These are phyloP conservation scores for Nasua narica DNA, from an alignment of 2,797 vertebrate species.

Conservation along the genomic window DNA sequence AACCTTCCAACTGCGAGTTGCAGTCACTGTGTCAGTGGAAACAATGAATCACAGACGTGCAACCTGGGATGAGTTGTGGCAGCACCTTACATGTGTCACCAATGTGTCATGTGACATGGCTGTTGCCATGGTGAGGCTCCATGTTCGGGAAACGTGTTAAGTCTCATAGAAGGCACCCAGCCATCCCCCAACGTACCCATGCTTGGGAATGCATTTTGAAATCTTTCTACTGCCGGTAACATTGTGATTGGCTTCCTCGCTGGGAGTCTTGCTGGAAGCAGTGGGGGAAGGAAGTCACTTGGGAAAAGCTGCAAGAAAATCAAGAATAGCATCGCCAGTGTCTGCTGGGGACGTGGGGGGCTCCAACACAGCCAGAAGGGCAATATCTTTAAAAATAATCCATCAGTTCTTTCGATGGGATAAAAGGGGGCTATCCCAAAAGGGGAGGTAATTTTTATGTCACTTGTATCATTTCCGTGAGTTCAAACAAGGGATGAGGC, in stretches of 20 bases:
- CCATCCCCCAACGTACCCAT: slow-evolving; percentile 83
- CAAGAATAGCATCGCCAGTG: not conserved
- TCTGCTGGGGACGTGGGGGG: too few species aligned
- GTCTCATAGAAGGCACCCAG: slow-evolving; percentile 84
- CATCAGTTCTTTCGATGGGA: not conserved
- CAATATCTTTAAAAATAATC: not conserved
- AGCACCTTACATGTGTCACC: slow-evolving; percentile 81
- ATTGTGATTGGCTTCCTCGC: slow-evolving; percentile 52
- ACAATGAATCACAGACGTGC: slow-evolving; percentile 78
- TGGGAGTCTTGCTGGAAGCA: not conserved
- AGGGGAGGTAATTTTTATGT: not conserved
- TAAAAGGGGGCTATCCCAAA: not conserved
- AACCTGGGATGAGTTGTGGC: slow-evolving; percentile 80
- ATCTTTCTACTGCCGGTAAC: slow-evolving; percentile 60
- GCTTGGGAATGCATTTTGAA: slow-evolving; percentile 79
- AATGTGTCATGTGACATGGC: slow-evolving; percentile 81
- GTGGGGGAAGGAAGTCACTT: not conserved
- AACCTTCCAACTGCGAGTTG: slow-evolving; percentile 49
- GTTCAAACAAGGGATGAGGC: not conserved
- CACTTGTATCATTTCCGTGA: not conserved
- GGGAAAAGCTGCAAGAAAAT: slow-evolving; percentile 21
- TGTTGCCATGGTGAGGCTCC: slow-evolving; percentile 87
- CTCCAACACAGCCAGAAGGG: not conserved
- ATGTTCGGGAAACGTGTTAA: slow-evolving; percentile 86
- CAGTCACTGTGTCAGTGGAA: slow-evolving; percentile 75